Evolutionary conservation across 1,140 invertebrate species (phyloP).

Genomic region (Bilobella aurantiaca): DNA sequence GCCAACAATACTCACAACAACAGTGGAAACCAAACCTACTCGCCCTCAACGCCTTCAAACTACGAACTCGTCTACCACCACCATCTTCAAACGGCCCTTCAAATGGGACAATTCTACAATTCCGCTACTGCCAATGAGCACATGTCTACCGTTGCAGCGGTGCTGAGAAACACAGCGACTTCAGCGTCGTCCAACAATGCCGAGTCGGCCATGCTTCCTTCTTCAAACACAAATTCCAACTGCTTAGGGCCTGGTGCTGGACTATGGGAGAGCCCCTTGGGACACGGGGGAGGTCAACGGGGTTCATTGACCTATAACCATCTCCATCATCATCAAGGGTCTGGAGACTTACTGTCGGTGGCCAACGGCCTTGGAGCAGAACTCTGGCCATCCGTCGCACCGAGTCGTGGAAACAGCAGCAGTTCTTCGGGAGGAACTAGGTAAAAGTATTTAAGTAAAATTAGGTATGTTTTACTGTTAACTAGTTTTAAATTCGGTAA

Average conservation of each 20-base stretch:
- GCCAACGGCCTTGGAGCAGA: slow-evolving; percentile 3
- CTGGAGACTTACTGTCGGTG: slow-evolving; percentile 12
- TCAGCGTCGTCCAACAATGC: background rate
- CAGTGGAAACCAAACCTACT: background rate
- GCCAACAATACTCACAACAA: background rate
- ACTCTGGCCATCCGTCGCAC: slow-evolving; percentile 4
- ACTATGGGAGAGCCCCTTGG: background rate
- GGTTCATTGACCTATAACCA: slow-evolving; percentile 8
- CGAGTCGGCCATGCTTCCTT: background rate
- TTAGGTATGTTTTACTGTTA: background rate
- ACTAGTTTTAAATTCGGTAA: too few species aligned
- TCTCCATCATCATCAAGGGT: slow-evolving; percentile 15
- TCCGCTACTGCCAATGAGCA: slow-evolving; percentile 2
- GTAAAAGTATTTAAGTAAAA: background rate
- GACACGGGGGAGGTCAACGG: slow-evolving; percentile 11
- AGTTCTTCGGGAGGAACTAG: background rate
- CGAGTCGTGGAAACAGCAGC: background rate
- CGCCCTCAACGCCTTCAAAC: slow-evolving; percentile 1
- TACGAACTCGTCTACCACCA: slow-evolving; percentile 31
- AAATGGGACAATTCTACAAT: slow-evolving; percentile 35
- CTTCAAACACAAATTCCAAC: background rate
- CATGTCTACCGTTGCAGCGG: background rate
- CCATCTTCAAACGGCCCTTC: slow-evolving; percentile 27
- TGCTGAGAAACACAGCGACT: background rate
- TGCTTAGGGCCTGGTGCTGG: background rate